Base-by-base conservation (phyloP, 2,113 vertebrate genomes). In the Paralichthys olivaceus region DNA sequence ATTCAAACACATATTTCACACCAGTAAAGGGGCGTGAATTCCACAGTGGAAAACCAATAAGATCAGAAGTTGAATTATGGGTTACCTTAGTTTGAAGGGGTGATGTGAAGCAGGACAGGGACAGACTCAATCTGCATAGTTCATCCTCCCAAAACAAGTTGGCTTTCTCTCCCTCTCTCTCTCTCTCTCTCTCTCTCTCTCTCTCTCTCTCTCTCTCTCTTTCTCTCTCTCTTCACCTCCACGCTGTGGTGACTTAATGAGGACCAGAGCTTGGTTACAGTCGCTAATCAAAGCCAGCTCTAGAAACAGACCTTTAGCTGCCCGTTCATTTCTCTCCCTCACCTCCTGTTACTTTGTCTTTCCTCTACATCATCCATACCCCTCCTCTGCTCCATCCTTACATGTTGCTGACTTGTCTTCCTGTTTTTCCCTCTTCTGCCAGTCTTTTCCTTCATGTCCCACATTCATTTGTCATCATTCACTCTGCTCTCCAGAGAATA, bases 261-360 rank as follows among this genome's bases (percentile, higher is more conserved):
- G 77, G 83, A 92, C 79, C 92, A 92, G 91, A 90, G 66, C 47
- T 0, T 49, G 70, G 85, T 76, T 85, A 80, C 76, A 83, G 70
- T 60, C 85, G 4, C 84, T 92, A 93, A 93, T 92, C 86, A 91
- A 87, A 91, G 54, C 83, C 92, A 93, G 91, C 88, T 88, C 80
- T 84, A 57, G 81, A 90, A 91, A 86, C 88, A 66, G 76, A 90
- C 83, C 77, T 86, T 76, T 71, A 64, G 61, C 79, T 70, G 85
- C 77, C 62, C 54, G 40, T 69, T 85, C 90, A 89, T 90, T 90
- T 84, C 79, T 92, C 90, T 84, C 68, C 25, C 67, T 83, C 81
- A 84, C 86, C 77, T 90, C 83, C 67, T 66, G 72, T 81, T 83
- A 75, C 74, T 90, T 84, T 81, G 80, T 86, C 91, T 89, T 83